These are phyloP conservation scores for Oryzias sinensis DNA, from an alignment of 2,797 vertebrate species.

Conservation along the genomic window DNA sequence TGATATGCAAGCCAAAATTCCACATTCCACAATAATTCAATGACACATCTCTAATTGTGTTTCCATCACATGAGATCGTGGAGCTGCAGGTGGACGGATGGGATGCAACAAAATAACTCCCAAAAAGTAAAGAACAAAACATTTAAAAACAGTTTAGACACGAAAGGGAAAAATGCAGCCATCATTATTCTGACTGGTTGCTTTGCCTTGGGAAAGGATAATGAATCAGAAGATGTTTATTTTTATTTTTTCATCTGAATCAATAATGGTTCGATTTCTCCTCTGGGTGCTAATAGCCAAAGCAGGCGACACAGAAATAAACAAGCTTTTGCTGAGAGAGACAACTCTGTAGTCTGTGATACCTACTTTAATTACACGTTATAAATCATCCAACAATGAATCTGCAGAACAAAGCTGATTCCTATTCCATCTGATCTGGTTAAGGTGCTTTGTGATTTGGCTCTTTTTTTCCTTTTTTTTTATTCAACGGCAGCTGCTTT, in stretches of 20 bases:
- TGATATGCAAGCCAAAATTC: no score
- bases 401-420: slow-evolving; percentile 36
- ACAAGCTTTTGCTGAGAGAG: slow-evolving; percentile 42
- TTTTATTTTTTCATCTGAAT: slow-evolving; percentile 45
- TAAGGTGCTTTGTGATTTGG: slow-evolving; percentile 31
- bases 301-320: slow-evolving; percentile 59
- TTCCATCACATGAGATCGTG: no score
- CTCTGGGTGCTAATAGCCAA: slow-evolving; percentile 60
- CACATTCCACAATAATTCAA: no score
- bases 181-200: slow-evolving; percentile 43
- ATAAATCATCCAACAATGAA: slow-evolving; percentile 42
- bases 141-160: slow-evolving; percentile 19
- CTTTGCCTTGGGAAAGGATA: slow-evolving; percentile 61
- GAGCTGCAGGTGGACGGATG: no score
- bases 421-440: slow-evolving; percentile 38
- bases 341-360: slow-evolving; percentile 29
- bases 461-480: slow-evolving; percentile 21
- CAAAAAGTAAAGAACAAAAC: slow-evolving; percentile 21
- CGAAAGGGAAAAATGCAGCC: slow-evolving; percentile 33
- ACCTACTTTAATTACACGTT: slow-evolving; percentile 23
- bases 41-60: no score
- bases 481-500: slow-evolving; percentile 40
- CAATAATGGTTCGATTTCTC: slow-evolving; percentile 70
- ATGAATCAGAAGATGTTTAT: slow-evolving; percentile 64
- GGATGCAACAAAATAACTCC: no score